Evolutionary conservation across 1,140 invertebrate species (phyloP).

Genomic region (Drosophila paulistorum): DNA sequence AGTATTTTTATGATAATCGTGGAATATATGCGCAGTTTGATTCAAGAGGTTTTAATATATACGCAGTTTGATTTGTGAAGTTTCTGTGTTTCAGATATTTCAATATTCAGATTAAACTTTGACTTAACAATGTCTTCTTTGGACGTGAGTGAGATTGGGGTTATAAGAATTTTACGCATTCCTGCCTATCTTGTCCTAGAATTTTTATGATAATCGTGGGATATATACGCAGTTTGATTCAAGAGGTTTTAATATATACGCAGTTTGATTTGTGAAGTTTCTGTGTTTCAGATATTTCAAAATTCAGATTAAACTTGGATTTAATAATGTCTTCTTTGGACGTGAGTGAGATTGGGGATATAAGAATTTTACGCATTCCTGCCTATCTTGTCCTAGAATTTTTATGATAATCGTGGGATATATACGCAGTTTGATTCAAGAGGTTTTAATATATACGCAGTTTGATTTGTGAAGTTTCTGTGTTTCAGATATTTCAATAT

Average conservation of each 20-base stretch:
- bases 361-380: neutral
- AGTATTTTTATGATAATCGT: neutral
- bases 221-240: neutral
- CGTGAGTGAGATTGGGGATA: neutral
- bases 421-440: neutral
- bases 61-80: neutral
- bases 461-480: neutral
- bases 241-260: no score
- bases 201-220: neutral
- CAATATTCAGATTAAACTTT: no score
- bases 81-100: neutral
- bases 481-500: neutral
- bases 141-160: neutral
- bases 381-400: neutral
- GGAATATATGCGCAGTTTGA: no score
- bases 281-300: neutral
- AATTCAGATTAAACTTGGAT: neutral
- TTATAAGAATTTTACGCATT: neutral
- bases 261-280: neutral
- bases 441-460: neutral
- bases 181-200: neutral
- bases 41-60: neutral
- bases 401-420: neutral
- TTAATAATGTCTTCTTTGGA: neutral
- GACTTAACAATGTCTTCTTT: no score